Evolutionary conservation across 2,888 invertebrate species (phyloP).

Genomic region (Athalia circularis): DNA sequence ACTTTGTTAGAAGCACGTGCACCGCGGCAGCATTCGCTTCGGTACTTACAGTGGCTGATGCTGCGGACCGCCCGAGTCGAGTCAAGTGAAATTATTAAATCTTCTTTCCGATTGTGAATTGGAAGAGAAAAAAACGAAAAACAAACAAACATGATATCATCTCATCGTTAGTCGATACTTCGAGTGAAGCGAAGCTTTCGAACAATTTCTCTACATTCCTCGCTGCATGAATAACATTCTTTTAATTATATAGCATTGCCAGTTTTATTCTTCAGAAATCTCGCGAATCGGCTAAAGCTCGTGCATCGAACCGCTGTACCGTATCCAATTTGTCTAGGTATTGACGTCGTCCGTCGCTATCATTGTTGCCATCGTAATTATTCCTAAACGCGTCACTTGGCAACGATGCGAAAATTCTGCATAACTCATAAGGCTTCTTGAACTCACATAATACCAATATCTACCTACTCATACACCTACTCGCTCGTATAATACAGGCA

Average conservation of each 20-base stretch:
- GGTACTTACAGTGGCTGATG: neutral
- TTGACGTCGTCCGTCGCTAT: conserved; percentile 13
- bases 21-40: too few species aligned
- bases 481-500: neutral
- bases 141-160: too few species aligned
- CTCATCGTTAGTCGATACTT: too few species aligned
- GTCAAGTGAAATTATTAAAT: conserved; percentile 2
- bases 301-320: neutral
- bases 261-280: too few species aligned
- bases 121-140: too few species aligned
- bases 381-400: neutral
- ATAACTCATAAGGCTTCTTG: conserved; percentile 15
- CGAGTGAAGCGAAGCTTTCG: too few species aligned
- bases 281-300: too few species aligned
- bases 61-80: neutral
- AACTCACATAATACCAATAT: neutral
- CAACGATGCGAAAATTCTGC: conserved; percentile 18
- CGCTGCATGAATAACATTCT: too few species aligned
- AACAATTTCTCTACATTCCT: too few species aligned
- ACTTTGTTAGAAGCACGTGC: conserved; percentile 29
- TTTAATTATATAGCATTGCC: too few species aligned
- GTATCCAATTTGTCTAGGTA: conserved; percentile 22
- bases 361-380: conserved; percentile 2
- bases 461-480: neutral
- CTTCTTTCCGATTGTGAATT: too few species aligned